Evolutionary conservation across 2,888 invertebrate genomes (phyloP).

Genomic region (Callosobruchus maculatus): DNA sequence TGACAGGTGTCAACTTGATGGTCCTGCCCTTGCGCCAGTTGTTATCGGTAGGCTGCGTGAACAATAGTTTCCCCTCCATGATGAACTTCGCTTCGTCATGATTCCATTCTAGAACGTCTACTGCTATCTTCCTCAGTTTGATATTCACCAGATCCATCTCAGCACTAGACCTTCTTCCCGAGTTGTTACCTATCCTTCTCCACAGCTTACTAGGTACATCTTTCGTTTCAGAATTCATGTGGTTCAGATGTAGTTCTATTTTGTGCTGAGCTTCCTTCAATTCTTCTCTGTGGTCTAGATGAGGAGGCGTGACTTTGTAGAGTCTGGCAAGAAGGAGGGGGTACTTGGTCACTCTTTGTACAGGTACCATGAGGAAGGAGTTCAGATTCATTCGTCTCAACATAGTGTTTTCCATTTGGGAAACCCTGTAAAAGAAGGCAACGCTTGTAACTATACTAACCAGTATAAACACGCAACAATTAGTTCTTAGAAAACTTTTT

Average conservation of each 20-base stretch:
- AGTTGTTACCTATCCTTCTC: conserved; percentile 80
- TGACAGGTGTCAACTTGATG: conserved; percentile 82
- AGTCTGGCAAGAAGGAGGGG: conserved; percentile 86
- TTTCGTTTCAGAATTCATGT: conserved; percentile 91
- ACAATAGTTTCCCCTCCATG: conserved; percentile 83
- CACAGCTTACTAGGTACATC: conserved; percentile 88
- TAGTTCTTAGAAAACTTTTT: no score
- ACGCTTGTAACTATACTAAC: no score
- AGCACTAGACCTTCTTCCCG: conserved; percentile 63
- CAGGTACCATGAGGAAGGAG: conserved; percentile 97
- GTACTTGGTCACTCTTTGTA: conserved; percentile 95
- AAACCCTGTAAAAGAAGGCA: conserved; percentile 61
- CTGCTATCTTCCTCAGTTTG: conserved; percentile 86
- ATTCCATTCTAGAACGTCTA: conserved; percentile 91
- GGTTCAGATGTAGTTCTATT: conserved; percentile 88
- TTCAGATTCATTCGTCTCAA: conserved; percentile 92
- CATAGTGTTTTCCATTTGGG: conserved; percentile 94
- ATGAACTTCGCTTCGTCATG: conserved; percentile 89
- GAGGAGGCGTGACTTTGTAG: conserved; percentile 83
- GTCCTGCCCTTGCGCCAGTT: conserved; percentile 88
- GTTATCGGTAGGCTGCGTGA: conserved; percentile 86
- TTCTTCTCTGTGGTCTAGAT: conserved; percentile 77
- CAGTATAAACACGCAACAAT: no score
- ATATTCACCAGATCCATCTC: conserved; percentile 88
- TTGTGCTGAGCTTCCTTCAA: conserved; percentile 86